Percentiles rank a stretch among this genome's conserved stretches.
Conservation (phyloP, 1,140 invertebrate genomes). For the Plutomurus gul region DNA sequence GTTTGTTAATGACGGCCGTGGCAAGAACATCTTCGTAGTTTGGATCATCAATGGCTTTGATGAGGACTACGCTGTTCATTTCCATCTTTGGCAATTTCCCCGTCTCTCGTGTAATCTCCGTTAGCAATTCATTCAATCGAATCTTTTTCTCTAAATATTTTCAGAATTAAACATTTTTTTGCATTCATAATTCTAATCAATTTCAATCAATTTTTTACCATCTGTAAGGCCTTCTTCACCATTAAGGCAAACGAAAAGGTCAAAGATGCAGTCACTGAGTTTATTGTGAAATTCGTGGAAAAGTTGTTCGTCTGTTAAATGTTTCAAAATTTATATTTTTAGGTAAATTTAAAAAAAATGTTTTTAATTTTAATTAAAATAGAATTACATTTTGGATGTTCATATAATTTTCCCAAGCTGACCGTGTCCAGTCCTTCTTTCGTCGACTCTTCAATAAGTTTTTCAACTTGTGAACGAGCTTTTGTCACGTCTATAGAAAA, state of each 20-base stretch:
- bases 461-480: background rate
- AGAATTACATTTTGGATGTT: background rate
- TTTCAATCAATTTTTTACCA: background rate
- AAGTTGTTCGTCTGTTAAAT: conserved; percentile 8
- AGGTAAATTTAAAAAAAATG: background rate
- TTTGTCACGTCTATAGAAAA: background rate
- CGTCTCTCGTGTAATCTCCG: background rate
- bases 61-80: background rate
- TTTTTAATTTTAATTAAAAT: background rate
- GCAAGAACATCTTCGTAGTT: conserved; percentile 46
- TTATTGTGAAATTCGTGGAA: background rate
- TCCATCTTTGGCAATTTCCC: conserved; percentile 35
- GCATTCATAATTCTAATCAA: background rate
- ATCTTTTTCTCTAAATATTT: background rate
- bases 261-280: background rate
- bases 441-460: background rate
- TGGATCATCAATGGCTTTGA: background rate
- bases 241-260: background rate
- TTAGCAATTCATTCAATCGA: conserved; percentile 29
- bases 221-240: background rate
- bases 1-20: conserved; percentile 45
- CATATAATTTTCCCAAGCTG: conserved; percentile 3
- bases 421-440: background rate
- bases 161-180: background rate
- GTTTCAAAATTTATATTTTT: background rate